These are phyloP conservation scores for Tetragnatha versicolor DNA, from an alignment of 1,140 invertebrate species.

Conservation along the genomic window DNA sequence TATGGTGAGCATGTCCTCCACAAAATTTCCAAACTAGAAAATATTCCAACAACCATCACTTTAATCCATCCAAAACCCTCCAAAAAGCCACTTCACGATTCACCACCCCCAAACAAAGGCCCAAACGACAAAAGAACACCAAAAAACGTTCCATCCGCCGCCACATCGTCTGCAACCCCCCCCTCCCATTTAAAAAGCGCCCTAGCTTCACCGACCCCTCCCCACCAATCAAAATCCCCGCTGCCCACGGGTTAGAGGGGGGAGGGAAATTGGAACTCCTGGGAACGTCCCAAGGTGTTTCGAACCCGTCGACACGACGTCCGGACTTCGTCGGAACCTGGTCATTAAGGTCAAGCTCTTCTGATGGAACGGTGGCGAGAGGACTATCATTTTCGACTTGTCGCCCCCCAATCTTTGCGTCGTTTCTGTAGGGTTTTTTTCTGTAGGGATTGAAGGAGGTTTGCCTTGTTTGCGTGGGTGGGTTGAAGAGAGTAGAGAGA, in stretches of 20 bases:
- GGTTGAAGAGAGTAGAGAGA: neutral
- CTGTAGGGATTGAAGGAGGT: neutral
- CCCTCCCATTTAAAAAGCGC: conserved; percentile 1
- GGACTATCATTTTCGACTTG: conserved; percentile 54
- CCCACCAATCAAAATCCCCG: conserved; percentile 20
- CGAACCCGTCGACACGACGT: conserved; percentile 14
- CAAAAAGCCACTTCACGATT: too few species aligned
- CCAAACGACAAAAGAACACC: neutral
- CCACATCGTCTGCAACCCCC: neutral
- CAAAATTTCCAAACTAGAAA: too few species aligned
- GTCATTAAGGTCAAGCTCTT: conserved; percentile 50
- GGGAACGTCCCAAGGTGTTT: conserved; percentile 50
- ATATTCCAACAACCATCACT: too few species aligned
- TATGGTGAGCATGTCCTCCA: too few species aligned
- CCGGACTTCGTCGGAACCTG: conserved; percentile 30
- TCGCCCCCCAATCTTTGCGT: conserved; percentile 3
- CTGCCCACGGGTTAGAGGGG: neutral
- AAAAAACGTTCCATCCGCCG: neutral
- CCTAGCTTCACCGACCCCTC: neutral
- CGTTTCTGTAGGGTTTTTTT: neutral
- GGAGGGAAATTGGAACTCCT: conserved; percentile 52
- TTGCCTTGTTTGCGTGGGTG: neutral
- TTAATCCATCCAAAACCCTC: too few species aligned
- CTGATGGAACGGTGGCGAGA: neutral
- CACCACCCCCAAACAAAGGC: neutral